A percentile compares a stretch with the other conserved stretches of the same genome.
phyloP scores from a whole-genome alignment of 2,113 vertebrate species.

The Microcebus tavaratra region DNA sequence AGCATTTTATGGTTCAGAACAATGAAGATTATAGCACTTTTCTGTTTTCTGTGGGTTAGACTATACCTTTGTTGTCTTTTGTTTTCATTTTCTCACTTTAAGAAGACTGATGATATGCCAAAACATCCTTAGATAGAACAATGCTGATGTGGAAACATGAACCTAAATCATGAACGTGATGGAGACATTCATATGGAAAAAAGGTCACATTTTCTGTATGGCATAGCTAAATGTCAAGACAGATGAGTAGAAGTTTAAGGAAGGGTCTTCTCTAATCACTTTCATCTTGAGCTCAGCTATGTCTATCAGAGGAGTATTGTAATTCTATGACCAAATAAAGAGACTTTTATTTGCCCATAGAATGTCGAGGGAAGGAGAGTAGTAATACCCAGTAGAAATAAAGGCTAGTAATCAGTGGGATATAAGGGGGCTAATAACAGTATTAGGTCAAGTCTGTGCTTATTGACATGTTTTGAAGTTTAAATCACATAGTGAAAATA shows the following conservation, averaged over 20 bases:
- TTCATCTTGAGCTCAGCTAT: neutral
- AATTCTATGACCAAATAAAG: neutral
- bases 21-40: neutral
- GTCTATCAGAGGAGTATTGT: neutral
- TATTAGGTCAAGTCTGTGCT: neutral
- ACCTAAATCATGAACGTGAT: neutral
- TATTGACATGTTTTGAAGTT: neutral
- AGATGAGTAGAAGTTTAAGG: neutral
- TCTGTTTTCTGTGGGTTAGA: neutral
- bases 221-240: neutral
- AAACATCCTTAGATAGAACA: neutral
- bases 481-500: neutral
- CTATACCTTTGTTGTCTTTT: neutral
- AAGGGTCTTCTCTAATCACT: neutral
- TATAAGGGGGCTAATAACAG: neutral
- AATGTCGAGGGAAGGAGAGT: rapidly evolving
- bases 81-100: neutral
- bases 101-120: neutral
- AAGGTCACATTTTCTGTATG: neutral
- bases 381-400: neutral
- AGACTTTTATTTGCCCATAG: neutral
- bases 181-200: neutral
- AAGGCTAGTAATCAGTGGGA: neutral
- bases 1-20: neutral
- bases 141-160: neutral